phyloP scores from a whole-genome alignment of 2,797 vertebrate species.

The Ataeniobius toweri region DNA sequence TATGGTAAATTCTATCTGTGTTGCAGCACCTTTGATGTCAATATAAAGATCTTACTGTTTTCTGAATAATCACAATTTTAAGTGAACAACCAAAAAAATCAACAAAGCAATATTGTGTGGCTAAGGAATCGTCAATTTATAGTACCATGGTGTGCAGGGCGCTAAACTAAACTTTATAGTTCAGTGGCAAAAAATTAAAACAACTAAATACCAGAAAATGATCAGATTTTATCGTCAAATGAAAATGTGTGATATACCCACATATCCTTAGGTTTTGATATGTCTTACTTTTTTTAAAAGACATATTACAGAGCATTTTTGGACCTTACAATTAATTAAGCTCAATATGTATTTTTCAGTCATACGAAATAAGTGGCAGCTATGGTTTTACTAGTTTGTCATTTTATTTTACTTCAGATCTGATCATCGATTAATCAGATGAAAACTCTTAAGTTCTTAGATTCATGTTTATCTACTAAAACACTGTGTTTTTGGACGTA shows the following conservation, averaged over 20 bases:
- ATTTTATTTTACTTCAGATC: background rate
- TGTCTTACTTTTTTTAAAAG: background rate
- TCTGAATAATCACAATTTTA: background rate
- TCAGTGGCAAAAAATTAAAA: background rate
- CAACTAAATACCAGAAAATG: background rate
- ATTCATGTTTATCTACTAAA: background rate
- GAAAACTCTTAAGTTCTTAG: background rate
- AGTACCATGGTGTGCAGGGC: background rate
- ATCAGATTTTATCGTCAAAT: background rate
- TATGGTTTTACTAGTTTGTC: background rate
- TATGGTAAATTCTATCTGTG: conserved; percentile 15
- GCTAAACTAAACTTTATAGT: background rate
- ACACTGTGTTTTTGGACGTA: background rate
- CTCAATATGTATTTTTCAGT: background rate
- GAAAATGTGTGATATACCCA: too few relatives aligned
- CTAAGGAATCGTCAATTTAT: background rate
- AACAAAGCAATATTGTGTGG: background rate
- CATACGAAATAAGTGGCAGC: background rate
- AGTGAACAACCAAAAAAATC: background rate
- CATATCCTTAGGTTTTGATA: background rate
- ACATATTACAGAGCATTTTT: background rate
- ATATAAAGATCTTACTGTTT: background rate
- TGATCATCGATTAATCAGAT: background rate
- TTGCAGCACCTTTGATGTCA: background rate
- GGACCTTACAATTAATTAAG: background rate